Evolutionary conservation across 2,113 vertebrate species (phyloP).

Genomic region (Rattus rattus): DNA sequence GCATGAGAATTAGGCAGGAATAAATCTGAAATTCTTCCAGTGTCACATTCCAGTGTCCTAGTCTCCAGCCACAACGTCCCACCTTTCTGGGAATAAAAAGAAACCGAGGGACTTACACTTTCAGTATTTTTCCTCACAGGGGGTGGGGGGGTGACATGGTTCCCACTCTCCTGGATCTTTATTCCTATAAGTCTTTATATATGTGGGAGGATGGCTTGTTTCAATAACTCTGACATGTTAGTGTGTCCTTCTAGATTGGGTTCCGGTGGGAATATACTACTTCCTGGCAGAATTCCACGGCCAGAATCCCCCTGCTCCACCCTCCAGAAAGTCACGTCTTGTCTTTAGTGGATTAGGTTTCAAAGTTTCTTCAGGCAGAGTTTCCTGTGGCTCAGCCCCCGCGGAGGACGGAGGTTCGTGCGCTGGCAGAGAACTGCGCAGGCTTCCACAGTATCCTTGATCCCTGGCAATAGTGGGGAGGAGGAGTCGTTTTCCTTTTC

Average conservation of each 20-base stretch:
- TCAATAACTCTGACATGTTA: not conserved
- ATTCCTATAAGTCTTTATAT: not conserved
- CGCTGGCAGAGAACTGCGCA: not conserved
- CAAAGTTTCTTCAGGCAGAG: not conserved
- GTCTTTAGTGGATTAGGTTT: not conserved
- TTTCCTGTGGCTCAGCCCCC: not conserved
- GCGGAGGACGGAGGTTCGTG: not conserved
- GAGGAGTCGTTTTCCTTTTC: not conserved
- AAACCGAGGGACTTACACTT: not conserved
- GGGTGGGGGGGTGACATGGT: not conserved
- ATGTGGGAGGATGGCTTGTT: not conserved
- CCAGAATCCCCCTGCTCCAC: not conserved
- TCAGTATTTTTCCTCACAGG: too few relatives aligned
- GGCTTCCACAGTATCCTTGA: not conserved
- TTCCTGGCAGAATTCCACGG: not conserved
- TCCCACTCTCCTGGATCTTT: not conserved
- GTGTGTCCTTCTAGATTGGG: not conserved
- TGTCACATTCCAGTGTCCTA: not conserved
- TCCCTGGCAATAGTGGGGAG: not conserved
- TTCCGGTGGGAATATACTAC: not conserved
- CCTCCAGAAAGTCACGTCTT: not conserved
- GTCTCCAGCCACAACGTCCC: not conserved
- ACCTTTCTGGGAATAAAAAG: not conserved
- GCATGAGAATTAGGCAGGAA: conserved; percentile 10
- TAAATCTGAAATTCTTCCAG: conserved; percentile 12